These are phyloP conservation scores for Balaeniceps rex DNA, from an alignment of 2,113 vertebrate genomes.

Conservation along the genomic window DNA sequence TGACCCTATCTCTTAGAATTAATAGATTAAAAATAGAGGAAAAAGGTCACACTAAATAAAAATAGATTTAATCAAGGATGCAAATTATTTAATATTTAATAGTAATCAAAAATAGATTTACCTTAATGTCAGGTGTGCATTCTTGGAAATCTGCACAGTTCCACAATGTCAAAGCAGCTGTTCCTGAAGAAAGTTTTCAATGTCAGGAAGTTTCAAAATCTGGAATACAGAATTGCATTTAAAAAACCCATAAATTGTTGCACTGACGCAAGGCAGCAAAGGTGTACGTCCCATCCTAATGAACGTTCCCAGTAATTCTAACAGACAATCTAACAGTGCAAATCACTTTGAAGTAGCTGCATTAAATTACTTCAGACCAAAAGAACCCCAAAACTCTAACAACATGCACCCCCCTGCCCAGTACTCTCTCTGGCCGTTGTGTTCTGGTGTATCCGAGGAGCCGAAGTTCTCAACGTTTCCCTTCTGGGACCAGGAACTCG, in stretches of 20 bases:
- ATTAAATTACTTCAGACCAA: background rate
- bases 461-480: background rate
- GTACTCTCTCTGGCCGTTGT: background rate
- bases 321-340: background rate
- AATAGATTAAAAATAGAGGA: background rate
- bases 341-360: background rate
- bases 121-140: background rate
- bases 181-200: background rate
- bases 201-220: background rate
- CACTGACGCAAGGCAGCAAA: background rate
- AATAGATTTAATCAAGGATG: background rate
- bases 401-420: fast-evolving
- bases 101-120: background rate
- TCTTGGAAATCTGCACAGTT: background rate
- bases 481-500: background rate
- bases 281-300: background rate
- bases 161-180: background rate
- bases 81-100: background rate
- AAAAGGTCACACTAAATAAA: background rate
- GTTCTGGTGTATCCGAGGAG: background rate
- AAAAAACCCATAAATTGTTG: background rate
- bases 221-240: background rate
- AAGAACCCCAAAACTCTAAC: background rate
- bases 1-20: background rate
- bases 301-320: background rate